Base-by-base conservation (phyloP, 2,797 vertebrate genomes). In the Catostomus latipinnis region DNA sequence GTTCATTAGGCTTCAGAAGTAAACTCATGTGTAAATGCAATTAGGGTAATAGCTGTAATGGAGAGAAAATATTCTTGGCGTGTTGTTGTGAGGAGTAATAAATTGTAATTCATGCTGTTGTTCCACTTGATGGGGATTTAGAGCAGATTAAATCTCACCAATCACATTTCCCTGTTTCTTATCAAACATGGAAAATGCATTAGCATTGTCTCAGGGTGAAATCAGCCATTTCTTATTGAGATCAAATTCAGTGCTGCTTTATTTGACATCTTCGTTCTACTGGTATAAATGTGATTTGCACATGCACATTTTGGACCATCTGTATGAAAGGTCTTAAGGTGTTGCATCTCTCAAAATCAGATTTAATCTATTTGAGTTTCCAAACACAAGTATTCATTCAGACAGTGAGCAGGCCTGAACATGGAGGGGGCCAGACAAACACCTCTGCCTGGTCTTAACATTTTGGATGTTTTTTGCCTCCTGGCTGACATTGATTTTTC, bases 301-400 rank as follows among this genome's bases (percentile, higher is more conserved):
- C 62, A 71, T 18, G 60, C 83, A 46, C 66, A 83, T 84, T 88
- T 82, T 79, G 67, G 82, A 81, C 71, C 66, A 81, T 85, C 60
- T 85, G 84, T 57, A 65, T 16, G 5, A 9, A 67, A 52, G 78
- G 54, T 69, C 34, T 0, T 22, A 54, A 16, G 18, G 62, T 76
- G 63, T 6, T 48, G 34, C 34, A 54, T 2, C 49, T 58, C 52
- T 57, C 14, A 49, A 76, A 81, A 68, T 43, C 11, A 61, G 43
- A 45, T 49, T 7, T 11, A 5, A 11, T 66, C 16, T 82, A 82
- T 78, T 18, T 78, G 66, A 71, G 71, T 50, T 53, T 78, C 57
- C 56, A 22, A n/a, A 72, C 7, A 57, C 67, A 76, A 66, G 52
- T 60, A 46, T 54, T 65, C 60, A 65, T 71, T 71, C 54, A 61